Conservation (phyloP, 2,113 vertebrate genomes). For the Sinocyclocheilus grahami region DNA sequence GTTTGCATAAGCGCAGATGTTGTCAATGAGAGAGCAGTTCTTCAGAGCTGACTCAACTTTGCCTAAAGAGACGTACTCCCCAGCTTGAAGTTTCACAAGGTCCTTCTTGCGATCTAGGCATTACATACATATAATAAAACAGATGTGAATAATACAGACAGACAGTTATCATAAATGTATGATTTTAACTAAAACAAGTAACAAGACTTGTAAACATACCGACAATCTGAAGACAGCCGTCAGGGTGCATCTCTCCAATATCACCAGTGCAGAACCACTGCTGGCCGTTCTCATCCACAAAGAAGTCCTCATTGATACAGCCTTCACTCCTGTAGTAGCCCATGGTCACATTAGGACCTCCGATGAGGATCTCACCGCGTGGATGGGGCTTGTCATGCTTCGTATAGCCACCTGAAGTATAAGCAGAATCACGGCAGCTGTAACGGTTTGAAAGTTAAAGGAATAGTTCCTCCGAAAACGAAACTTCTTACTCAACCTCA, state of each 20-base stretch:
- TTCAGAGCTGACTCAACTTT: conserved; percentile 96
- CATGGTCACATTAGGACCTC: conserved; percentile 93
- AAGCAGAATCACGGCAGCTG: neutral
- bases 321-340: conserved; percentile 87
- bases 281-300: conserved; percentile 85
- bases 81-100: conserved; percentile 95
- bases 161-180: neutral
- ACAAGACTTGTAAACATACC: conserved; percentile 64
- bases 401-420: conserved; percentile 88
- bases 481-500: neutral
- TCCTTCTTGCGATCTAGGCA: conserved; percentile 94
- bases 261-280: conserved; percentile 98
- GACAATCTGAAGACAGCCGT: conserved; percentile 96
- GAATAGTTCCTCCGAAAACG: neutral
- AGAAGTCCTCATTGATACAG: conserved; percentile 83
- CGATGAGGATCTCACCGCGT: conserved; percentile 92
- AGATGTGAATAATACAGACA: neutral
- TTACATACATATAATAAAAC: neutral
- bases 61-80: conserved; percentile 95
- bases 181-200: neutral
- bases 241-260: conserved; percentile 90
- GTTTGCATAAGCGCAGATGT: conserved; percentile 98
- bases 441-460: neutral
- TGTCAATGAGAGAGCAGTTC: conserved; percentile 91
- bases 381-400: conserved; percentile 88